A percentile compares a stretch with the other conserved stretches of the same genome.
phyloP scores from a whole-genome alignment of 2,113 vertebrate genomes.

The Martes martes region DNA sequence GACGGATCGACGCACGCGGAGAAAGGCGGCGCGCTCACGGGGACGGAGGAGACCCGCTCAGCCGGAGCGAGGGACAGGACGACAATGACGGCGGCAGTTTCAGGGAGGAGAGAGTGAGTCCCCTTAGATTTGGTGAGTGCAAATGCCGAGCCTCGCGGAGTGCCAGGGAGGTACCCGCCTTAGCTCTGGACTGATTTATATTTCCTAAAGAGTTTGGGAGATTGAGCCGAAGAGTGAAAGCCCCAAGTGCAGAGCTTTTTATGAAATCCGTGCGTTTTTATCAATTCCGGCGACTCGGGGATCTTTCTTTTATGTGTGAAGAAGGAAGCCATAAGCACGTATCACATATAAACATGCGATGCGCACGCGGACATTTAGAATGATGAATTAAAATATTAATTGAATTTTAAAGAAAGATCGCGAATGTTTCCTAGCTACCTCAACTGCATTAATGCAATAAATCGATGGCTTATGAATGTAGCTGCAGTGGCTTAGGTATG shows the following conservation, averaged over 20 bases:
- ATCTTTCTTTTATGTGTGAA: background rate
- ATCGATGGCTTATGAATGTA: slow-evolving; percentile 70
- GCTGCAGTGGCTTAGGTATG: slow-evolving; percentile 69
- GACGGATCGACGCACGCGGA: background rate
- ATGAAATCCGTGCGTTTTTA: background rate
- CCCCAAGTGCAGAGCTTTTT: fast-evolving
- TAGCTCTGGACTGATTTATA: slow-evolving; percentile 33
- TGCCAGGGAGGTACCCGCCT: background rate
- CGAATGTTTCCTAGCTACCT: slow-evolving; percentile 69
- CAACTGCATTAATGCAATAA: slow-evolving; percentile 72
- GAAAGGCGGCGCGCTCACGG: background rate
- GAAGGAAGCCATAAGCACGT: background rate
- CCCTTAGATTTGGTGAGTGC: background rate
- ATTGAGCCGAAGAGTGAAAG: background rate
- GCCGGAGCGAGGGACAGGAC: background rate
- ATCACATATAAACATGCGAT: fast-evolving
- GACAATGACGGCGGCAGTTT: fast-evolving
- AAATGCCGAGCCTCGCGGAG: background rate
- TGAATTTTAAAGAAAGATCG: slow-evolving; percentile 58
- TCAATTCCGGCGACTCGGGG: background rate
- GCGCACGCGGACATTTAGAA: background rate
- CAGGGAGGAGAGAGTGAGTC: slow-evolving; percentile 46
- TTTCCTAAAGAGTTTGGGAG: background rate
- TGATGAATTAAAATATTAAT: slow-evolving; percentile 54
- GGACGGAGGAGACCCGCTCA: background rate